Evolutionary conservation across 2,888 invertebrate genomes (phyloP).

Genomic region (Schizaphis graminum): DNA sequence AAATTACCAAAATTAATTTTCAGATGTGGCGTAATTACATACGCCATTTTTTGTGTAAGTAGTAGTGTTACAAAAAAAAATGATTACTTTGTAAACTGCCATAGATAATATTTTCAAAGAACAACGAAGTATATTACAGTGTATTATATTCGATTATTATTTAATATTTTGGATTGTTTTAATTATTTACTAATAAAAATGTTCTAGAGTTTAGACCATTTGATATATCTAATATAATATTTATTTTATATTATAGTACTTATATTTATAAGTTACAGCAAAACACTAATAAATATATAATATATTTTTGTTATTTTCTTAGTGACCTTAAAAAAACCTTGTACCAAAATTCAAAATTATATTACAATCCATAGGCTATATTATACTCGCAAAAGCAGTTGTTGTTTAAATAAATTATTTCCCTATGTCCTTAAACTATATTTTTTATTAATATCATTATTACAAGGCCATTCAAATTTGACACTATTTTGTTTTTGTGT

Average conservation of each 20-base stretch:
- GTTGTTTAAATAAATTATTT: neutral
- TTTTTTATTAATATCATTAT: constrained; percentile 2
- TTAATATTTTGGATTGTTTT: neutral
- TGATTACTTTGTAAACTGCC: neutral
- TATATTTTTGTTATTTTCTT: neutral
- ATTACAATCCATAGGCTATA: neutral
- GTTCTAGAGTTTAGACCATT: no score
- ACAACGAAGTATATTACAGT: neutral
- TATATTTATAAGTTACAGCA: neutral
- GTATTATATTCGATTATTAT: neutral
- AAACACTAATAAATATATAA: neutral
- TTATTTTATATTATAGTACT: neutral
- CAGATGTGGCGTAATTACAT: no score
- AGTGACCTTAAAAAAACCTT: neutral
- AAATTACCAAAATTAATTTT: no score
- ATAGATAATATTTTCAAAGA: neutral
- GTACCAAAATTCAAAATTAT: neutral
- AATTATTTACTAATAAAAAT: no score
- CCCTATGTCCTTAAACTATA: neutral
- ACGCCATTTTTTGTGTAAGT: neutral
- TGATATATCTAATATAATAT: no score
- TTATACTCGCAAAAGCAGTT: neutral
- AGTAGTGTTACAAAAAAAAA: neutral
- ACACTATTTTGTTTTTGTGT: neutral
- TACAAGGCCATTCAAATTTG: neutral